phyloP scores from a whole-genome alignment of 2,113 vertebrate genomes.

The Alethe castanea region DNA sequence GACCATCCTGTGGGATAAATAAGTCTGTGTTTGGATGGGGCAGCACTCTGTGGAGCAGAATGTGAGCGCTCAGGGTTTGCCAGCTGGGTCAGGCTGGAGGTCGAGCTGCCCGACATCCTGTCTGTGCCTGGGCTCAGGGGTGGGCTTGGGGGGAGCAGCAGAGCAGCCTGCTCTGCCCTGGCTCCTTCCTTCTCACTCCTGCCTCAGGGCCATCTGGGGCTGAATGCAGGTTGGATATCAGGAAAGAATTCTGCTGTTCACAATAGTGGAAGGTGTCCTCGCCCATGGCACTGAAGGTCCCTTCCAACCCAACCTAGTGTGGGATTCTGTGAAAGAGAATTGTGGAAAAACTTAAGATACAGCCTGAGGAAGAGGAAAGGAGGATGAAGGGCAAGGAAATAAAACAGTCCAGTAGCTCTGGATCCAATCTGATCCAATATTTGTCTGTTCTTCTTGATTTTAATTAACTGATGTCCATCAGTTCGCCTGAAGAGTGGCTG shows the following conservation, averaged over 20 bases:
- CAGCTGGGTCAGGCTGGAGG: not conserved
- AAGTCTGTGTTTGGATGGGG: not conserved
- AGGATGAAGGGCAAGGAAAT: not conserved
- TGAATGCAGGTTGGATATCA: fast-evolving
- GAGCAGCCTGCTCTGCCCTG: not conserved
- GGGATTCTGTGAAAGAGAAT: not conserved
- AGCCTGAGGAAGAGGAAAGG: not conserved
- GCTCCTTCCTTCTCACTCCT: not conserved
- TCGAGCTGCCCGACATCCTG: fast-evolving
- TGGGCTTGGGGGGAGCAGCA: not conserved
- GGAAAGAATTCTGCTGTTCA: not conserved
- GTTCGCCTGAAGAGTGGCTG: not conserved
- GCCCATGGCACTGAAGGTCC: not conserved
- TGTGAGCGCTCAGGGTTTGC: not conserved
- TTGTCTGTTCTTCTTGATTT: not conserved
- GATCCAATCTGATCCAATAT: not conserved
- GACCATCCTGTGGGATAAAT: not conserved
- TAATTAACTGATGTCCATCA: not conserved
- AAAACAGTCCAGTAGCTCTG: not conserved
- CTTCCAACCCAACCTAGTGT: not conserved
- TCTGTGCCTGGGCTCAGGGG: not conserved
- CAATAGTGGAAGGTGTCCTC: not conserved
- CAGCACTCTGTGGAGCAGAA: not conserved
- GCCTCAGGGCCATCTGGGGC: fast-evolving
- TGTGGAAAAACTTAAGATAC: not conserved